A percentile compares a stretch with the other conserved stretches of the same genome.
Evolutionary conservation across 1,140 invertebrate genomes (phyloP).

Genomic region (Diplogasteroides magnus): DNA sequence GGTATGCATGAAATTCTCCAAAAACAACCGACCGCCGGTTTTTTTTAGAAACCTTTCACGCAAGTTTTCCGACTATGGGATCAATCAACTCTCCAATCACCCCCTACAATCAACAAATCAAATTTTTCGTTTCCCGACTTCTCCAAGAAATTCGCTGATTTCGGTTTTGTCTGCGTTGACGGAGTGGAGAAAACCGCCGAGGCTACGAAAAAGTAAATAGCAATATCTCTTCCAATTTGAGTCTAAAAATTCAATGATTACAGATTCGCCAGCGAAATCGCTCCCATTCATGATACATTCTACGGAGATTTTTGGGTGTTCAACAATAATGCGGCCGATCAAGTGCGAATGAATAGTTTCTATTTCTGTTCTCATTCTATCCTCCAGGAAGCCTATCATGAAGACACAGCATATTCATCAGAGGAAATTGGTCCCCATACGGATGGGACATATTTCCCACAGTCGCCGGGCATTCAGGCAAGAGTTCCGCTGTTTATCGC

Average conservation of each 20-base stretch:
- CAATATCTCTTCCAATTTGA: neutral
- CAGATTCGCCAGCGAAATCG: conserved; percentile 37
- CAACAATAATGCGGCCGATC: conserved; percentile 23
- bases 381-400: conserved; percentile 50
- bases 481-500: too few species aligned
- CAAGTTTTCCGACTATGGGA: neutral
- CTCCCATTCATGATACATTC: conserved; percentile 44
- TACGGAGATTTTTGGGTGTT: conserved; percentile 50
- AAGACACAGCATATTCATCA: conserved; percentile 67
- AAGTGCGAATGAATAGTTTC: neutral
- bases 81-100: neutral
- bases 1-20: too few species aligned
- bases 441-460: conserved; percentile 70
- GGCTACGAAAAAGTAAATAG: conserved; percentile 32
- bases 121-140: conserved; percentile 36
- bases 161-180: conserved; percentile 39
- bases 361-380: neutral
- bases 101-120: neutral
- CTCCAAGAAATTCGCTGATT: conserved; percentile 36
- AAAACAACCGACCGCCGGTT: too few species aligned
- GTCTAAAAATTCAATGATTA: too few species aligned
- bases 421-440: conserved; percentile 61
- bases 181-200: conserved; percentile 40
- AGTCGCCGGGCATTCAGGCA: conserved; percentile 67
- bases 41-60: neutral